Evolutionary conservation across 2,888 invertebrate species (phyloP), one percentile per base, ranked within the genome.

Genomic region (Troides oblongomaculatus): DNA sequence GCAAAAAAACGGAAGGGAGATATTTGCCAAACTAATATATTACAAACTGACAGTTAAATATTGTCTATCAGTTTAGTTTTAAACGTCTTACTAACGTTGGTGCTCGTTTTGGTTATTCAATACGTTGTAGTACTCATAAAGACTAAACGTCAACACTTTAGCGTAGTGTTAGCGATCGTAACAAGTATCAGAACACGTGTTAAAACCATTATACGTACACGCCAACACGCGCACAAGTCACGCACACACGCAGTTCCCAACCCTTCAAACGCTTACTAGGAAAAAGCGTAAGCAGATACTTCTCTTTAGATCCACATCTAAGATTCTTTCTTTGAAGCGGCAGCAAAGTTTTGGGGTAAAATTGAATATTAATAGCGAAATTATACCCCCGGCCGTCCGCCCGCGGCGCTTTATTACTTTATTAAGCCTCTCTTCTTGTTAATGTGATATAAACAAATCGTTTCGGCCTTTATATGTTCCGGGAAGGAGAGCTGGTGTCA

Each of bases 321-420:
- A 86, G 85, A 88, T 87, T 86, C 87, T 92, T 30, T 92, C 91
- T 90, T 89, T 92, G 92, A 92, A 92, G 89, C 84, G 78, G 81
- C 77, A 84, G 76, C 78, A 77, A 84, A 86, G 81, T 85, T 87
- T 85, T 83, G 83, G 85, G 87, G 86, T 86, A 85, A 91, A 90
- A 92, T 92, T 91, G 92, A 92, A 92, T 92, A 92, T 92, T 92
- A 92, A 92, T 92, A 90, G 92, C 87, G 81, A 91, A 88, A 91
- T 92, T 91, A 92, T 88, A 85, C 84, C 82, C 81, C 79, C 73
- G 76, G 76, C 72, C 80, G 83, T 82, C 84, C 80, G 79, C 83
- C 82, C 83, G 81, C 71, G 78, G 81, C 82, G 85, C 89, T 90
- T 92, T 92, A 92, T 92, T 88, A 84, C 92, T 92, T 89, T 92